A percentile compares a stretch with the other conserved stretches of the same genome.
Evolutionary conservation across 2,113 vertebrate genomes (phyloP).

Genomic region (Aythya baeri): DNA sequence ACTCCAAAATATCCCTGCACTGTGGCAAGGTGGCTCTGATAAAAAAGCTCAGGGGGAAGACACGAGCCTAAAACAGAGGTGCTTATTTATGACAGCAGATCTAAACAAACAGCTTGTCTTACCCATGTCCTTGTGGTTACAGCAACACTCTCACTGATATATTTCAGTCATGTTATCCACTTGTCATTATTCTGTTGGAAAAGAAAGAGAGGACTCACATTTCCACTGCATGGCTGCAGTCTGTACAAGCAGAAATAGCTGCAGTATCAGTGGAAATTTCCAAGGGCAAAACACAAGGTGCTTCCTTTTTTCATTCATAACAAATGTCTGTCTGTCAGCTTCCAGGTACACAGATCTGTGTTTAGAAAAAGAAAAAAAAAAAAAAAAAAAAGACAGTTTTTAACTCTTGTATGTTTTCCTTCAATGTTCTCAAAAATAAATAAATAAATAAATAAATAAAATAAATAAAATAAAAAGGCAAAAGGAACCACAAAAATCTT

Average conservation of each 20-base stretch:
- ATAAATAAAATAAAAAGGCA: not conserved
- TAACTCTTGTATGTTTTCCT: not conserved
- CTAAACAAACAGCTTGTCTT: not conserved
- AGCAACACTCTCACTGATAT: not conserved
- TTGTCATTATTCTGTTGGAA: not conserved
- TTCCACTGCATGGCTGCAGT: not conserved
- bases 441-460: too few species aligned
- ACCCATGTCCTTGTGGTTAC: not conserved
- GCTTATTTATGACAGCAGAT: not conserved
- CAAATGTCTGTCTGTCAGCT: not conserved
- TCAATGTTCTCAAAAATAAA: not conserved
- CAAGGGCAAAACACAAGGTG: slow-evolving; percentile 18
- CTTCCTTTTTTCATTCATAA: slow-evolving; percentile 23
- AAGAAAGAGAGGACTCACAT: not conserved
- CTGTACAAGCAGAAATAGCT: not conserved
- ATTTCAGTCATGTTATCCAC: not conserved
- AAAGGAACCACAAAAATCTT: not conserved
- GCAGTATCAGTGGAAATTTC: slow-evolving; percentile 6
- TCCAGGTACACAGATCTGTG: not conserved
- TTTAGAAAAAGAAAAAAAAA: not conserved
- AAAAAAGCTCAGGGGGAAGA: not conserved
- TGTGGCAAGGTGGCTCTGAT: not conserved
- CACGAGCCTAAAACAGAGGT: not conserved
- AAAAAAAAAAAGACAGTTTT: not conserved
- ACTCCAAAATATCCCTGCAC: not conserved